Conservation (phyloP, 2,888 invertebrate species). For the Apodemia hepburni region DNA sequence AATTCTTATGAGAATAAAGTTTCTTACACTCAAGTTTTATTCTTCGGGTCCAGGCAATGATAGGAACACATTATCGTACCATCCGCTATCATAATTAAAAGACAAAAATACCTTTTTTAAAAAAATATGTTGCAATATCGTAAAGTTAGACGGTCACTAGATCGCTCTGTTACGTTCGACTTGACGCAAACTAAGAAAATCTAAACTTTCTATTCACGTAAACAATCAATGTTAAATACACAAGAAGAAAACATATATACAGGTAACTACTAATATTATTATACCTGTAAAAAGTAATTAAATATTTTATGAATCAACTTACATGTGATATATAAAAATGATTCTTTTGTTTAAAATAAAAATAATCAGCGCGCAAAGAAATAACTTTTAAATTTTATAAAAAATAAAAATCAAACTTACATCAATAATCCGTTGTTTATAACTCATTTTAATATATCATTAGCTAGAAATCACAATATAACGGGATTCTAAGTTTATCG, state of each 20-base stretch:
- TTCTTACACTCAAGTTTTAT: no score
- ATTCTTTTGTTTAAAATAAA: not conserved
- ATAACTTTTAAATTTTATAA: conserved; percentile 11
- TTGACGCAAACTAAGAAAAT: not conserved
- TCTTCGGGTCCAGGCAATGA: no score
- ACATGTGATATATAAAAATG: not conserved
- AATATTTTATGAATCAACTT: no score
- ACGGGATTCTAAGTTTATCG: conserved; percentile 48
- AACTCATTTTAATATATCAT: conserved; percentile 48
- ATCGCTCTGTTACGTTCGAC: not conserved
- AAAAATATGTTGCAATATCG: no score
- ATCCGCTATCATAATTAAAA: not conserved
- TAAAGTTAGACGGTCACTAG: not conserved
- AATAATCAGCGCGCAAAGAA: not conserved
- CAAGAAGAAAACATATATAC: no score
- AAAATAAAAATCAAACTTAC: conserved; percentile 41
- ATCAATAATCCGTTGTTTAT: conserved; percentile 39
- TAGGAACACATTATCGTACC: not conserved
- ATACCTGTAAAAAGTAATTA: no score
- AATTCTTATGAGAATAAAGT: no score
- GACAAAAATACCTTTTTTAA: no score
- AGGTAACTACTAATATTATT: no score
- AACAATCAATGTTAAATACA: not conserved
- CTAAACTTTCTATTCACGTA: conserved; percentile 4
- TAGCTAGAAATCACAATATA: conserved; percentile 35